Percentiles rank a stretch among this genome's conserved stretches.
Evolutionary conservation across 1,140 invertebrate species (phyloP).

Genomic region (Atopsyche davidsoni): DNA sequence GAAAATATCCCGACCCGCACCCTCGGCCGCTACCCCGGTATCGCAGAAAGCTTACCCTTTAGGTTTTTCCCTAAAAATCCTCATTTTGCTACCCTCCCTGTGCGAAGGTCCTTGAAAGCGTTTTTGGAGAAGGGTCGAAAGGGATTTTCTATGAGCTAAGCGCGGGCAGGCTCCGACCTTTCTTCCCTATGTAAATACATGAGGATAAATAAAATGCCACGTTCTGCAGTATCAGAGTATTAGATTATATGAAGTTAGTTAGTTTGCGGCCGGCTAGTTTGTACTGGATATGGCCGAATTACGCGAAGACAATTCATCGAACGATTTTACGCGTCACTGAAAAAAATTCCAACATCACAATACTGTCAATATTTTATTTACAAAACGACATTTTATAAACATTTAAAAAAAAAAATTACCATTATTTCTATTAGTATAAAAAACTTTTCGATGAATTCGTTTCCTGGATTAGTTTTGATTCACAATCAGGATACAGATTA

Average conservation of each 20-base stretch:
- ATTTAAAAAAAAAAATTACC: too few species aligned
- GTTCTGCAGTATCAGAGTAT: conserved; percentile 26
- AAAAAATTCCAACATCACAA: too few species aligned
- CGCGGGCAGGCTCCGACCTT: conserved; percentile 10
- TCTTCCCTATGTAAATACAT: conserved; percentile 29
- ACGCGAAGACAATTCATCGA: too few species aligned
- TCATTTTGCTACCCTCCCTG: conserved; percentile 18
- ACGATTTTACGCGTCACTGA: too few species aligned
- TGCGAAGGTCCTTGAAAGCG: conserved; percentile 17
- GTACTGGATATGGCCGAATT: too few species aligned
- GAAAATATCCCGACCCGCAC: conserved; percentile 6
- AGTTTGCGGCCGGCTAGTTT: conserved; percentile 8
- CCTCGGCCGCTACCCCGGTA: conserved; percentile 11
- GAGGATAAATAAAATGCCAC: conserved; percentile 30
- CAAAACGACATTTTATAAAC: too few species aligned
- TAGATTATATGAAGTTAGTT: conserved; percentile 28
- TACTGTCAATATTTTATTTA: too few species aligned
- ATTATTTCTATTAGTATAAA: too few species aligned
- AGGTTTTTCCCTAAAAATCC: conserved; percentile 30
- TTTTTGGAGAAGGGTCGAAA: conserved; percentile 27
- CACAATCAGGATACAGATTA: too few species aligned
- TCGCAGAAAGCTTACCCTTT: conserved; percentile 16
- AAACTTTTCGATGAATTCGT: too few species aligned
- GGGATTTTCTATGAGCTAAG: conserved; percentile 15
- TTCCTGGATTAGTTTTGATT: too few species aligned